Evolutionary conservation across 2,113 vertebrate species (phyloP).

Genomic region (Vulpes ferrilata): DNA sequence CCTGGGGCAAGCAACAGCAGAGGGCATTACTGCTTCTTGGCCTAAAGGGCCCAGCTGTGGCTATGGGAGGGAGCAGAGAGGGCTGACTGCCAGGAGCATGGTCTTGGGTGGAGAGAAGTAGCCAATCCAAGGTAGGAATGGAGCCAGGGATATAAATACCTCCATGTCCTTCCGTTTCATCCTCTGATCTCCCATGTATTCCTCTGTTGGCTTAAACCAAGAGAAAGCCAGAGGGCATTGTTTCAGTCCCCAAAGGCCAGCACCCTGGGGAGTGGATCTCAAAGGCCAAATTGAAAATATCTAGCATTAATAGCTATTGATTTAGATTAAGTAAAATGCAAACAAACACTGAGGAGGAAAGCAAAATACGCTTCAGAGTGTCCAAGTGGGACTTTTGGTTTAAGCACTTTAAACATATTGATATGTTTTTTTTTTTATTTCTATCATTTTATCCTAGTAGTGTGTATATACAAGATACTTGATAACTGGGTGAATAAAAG

Average conservation of each 20-base stretch:
- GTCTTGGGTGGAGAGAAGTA: background rate
- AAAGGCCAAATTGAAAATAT: background rate
- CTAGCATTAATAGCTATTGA: background rate
- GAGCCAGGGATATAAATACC: background rate
- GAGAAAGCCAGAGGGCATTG: background rate
- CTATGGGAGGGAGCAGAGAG: background rate
- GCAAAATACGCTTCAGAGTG: background rate
- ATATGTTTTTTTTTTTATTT: background rate
- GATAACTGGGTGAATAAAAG: conserved; percentile 1
- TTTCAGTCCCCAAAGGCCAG: background rate
- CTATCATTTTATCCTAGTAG: conserved; percentile 33
- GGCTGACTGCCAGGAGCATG: background rate
- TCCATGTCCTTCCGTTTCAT: background rate
- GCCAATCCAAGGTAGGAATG: background rate
- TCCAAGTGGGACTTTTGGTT: background rate
- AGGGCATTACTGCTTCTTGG: background rate
- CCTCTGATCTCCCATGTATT: background rate
- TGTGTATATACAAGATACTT: background rate
- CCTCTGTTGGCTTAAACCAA: background rate
- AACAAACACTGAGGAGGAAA: background rate
- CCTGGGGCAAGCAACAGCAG: background rate
- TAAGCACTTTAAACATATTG: background rate
- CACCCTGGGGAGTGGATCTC: background rate
- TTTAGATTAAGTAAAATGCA: conserved; percentile 28
- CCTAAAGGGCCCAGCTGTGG: background rate